Conservation (phyloP, 2,113 vertebrate genomes). For the Elaphurus davidianus region DNA sequence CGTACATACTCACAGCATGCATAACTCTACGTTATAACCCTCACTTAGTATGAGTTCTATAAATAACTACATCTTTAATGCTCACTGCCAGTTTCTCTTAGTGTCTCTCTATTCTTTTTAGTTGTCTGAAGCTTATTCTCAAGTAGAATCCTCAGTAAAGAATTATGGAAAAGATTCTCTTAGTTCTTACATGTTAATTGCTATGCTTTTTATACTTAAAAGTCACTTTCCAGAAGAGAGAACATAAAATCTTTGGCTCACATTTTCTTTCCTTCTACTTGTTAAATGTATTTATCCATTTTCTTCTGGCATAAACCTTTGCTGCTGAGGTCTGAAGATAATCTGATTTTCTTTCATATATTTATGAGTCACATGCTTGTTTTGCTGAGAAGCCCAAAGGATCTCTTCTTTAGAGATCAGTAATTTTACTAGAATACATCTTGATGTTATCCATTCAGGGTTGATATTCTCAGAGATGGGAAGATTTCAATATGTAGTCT, state of each 20-base stretch:
- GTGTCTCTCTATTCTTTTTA: not conserved
- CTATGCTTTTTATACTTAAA: not conserved
- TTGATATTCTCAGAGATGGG: not conserved
- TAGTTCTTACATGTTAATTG: not conserved
- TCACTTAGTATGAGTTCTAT: not conserved
- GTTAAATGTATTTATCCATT: not conserved
- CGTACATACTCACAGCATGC: not conserved
- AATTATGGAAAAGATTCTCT: not conserved
- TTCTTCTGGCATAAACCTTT: not conserved
- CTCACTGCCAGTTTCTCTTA: not conserved
- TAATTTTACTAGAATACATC: not conserved
- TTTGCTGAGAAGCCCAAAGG: not conserved
- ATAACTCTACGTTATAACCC: not conserved
- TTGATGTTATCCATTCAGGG: not conserved
- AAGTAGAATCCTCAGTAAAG: not conserved
- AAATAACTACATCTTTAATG: not conserved
- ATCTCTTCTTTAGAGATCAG: not conserved
- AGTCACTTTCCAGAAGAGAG: not conserved
- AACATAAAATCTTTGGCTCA: not conserved
- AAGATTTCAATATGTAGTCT: not conserved
- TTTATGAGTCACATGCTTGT: not conserved
- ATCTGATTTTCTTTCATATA: not conserved
- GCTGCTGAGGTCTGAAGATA: not conserved
- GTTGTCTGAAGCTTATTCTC: not conserved
- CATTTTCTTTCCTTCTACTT: not conserved